phyloP scores from a whole-genome alignment of 2,113 vertebrate species.

The Sylvietta virens region DNA sequence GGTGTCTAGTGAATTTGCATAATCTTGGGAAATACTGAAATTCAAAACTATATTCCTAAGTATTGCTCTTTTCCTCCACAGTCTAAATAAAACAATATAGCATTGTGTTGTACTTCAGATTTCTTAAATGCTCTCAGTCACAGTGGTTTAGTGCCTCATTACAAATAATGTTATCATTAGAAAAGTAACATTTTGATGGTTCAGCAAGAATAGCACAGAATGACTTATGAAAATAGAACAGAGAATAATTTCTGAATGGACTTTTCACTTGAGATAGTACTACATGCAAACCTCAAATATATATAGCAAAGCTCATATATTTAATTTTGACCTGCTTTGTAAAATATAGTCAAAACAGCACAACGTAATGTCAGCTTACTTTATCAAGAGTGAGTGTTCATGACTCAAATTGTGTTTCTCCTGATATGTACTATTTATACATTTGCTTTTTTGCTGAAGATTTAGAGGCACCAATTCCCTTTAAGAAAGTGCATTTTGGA shows the following conservation, averaged over 20 bases:
- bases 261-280: not conserved
- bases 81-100: not conserved
- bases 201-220: not conserved
- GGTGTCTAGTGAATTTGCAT: not conserved
- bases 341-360: slow-evolving; percentile 5
- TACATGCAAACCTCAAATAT: not conserved
- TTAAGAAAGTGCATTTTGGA: not conserved
- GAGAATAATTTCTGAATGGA: not conserved
- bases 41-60: not conserved
- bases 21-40: not conserved
- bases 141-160: not conserved
- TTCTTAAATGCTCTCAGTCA: not conserved
- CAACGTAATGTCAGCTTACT: not conserved
- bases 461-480: not conserved
- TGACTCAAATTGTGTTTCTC: slow-evolving; percentile 30
- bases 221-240: not conserved
- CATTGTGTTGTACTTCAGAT: not conserved
- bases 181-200: not conserved
- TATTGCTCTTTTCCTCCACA: not conserved
- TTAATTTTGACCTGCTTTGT: slow-evolving; percentile 13
- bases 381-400: not conserved
- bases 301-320: not conserved
- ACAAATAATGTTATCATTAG: not conserved
- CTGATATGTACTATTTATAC: slow-evolving; percentile 14
- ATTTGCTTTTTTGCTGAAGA: slow-evolving; percentile 12